Evolutionary conservation across 53 echinoderm and acorn worm genomes (phyloP).

Genomic region (Apostichopus leukothele): DNA sequence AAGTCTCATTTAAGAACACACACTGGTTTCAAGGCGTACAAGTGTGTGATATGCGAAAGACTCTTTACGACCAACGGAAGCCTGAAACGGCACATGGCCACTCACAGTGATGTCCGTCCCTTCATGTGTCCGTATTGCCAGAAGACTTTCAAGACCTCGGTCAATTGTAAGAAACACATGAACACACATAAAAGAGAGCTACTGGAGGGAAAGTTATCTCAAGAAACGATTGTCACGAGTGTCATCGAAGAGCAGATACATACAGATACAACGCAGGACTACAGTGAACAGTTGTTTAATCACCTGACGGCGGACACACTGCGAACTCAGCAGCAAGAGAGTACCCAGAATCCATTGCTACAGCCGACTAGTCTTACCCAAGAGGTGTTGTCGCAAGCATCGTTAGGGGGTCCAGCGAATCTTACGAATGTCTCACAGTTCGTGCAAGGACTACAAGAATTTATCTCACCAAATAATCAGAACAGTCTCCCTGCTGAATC

Average conservation of each 20-base stretch:
- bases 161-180: slow-evolving; percentile 99
- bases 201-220: slow-evolving; percentile 28
- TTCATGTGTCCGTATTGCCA: slow-evolving; percentile 99
- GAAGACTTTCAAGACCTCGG: slow-evolving; percentile 98
- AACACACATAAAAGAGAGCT: slow-evolving; percentile 93
- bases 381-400: slow-evolving; percentile 66
- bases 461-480: slow-evolving; percentile 1
- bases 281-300: slow-evolving; percentile 44
- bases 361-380: slow-evolving; percentile 61
- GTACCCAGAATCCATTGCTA: slow-evolving; percentile 51
- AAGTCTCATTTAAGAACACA: slow-evolving; percentile 91
- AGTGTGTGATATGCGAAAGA: slow-evolving; percentile 85
- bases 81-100: slow-evolving; percentile 96
- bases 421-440: slow-evolving; percentile 62
- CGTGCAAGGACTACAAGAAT: slow-evolving; percentile 38
- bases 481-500: not conserved
- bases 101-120: slow-evolving; percentile 93
- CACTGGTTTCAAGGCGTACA: slow-evolving; percentile 87
- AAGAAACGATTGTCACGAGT: slow-evolving; percentile 33
- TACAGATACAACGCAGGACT: slow-evolving; percentile 1
- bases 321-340: slow-evolving; percentile 58
- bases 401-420: slow-evolving; percentile 44
- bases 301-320: slow-evolving; percentile 61
- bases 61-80: slow-evolving; percentile 96
- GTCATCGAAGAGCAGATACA: slow-evolving; percentile 29